Evolutionary conservation across 2,888 invertebrate species (phyloP).

Genomic region (Neuroscelio doddi): DNA sequence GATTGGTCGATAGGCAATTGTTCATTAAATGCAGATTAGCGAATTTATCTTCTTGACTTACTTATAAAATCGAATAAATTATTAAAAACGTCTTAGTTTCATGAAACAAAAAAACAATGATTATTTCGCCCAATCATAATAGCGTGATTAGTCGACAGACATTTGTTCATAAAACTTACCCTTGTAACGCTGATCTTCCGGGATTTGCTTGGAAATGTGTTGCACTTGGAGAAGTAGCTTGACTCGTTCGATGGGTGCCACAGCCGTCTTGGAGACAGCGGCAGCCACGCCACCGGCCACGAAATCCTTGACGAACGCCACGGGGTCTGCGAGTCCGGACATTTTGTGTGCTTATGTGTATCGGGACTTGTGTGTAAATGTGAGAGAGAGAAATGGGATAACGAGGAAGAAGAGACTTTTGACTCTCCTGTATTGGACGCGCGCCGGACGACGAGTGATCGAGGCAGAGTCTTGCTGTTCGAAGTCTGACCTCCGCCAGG

Average conservation of each 20-base stretch:
- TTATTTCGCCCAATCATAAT: no score
- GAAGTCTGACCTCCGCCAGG: conserved; percentile 67
- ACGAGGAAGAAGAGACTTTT: conserved; percentile 63
- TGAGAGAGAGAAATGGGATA: conserved; percentile 56
- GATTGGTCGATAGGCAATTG: no score
- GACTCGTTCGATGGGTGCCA: conserved; percentile 96
- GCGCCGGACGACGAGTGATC: conserved; percentile 75
- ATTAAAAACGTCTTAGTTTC: no score
- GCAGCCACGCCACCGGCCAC: conserved; percentile 93
- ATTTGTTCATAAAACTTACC: no score
- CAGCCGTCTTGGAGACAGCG: conserved; percentile 93
- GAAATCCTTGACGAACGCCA: conserved; percentile 92
- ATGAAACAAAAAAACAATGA: no score
- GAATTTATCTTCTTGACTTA: no score
- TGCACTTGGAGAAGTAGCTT: conserved; percentile 96
- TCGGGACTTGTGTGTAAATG: conserved; percentile 43
- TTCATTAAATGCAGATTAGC: no score
- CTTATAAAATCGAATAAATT: no score
- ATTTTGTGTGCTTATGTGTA: conserved; percentile 60
- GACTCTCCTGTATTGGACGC: conserved; percentile 72
- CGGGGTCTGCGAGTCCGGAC: conserved; percentile 79
- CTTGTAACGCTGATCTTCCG: conserved; percentile 91
- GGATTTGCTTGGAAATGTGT: conserved; percentile 92
- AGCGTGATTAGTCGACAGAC: no score
- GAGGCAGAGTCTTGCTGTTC: conserved; percentile 60